phyloP scores from a whole-genome alignment of 2,113 vertebrate species.

The Phoxinus phoxinus region DNA sequence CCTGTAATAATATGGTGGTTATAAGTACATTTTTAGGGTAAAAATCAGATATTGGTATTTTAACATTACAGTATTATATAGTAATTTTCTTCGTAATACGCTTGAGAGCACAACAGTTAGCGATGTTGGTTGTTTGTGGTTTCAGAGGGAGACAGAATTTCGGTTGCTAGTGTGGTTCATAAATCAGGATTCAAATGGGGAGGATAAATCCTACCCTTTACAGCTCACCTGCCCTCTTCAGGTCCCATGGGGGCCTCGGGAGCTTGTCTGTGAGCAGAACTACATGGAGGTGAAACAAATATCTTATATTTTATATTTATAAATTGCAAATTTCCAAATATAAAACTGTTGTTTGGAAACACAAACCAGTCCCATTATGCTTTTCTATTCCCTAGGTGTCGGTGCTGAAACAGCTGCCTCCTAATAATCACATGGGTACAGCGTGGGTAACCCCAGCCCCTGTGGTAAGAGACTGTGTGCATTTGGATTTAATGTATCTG shows the following conservation, averaged over 20 bases:
- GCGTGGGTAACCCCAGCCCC: conserved; percentile 47
- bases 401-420: conserved; percentile 46
- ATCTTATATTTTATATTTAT: neutral
- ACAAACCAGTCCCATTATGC: neutral
- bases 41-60: neutral
- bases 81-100: too few species aligned
- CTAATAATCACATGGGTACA: conserved; percentile 28
- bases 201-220: conserved; percentile 47
- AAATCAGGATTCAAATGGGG: conserved; percentile 25
- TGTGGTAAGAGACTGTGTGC: conserved; percentile 22
- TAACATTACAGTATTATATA: neutral
- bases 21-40: neutral
- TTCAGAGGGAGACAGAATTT: conserved; percentile 43
- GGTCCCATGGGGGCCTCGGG: conserved; percentile 45
- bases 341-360: neutral
- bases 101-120: neutral
- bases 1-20: neutral
- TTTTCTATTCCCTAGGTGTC: conserved; percentile 49
- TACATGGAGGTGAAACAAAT: conserved; percentile 57
- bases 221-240: conserved; percentile 49
- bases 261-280: conserved; percentile 57
- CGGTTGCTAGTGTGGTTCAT: conserved; percentile 59
- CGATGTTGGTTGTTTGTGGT: conserved; percentile 5
- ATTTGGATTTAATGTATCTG: neutral
- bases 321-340: neutral